phyloP scores from a whole-genome alignment of 2,113 vertebrate genomes.

The human region GRCh38 chr4:44286501-44287000 shows the following conservation, averaged over 20 bases:
- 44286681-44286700: neutral
- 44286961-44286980: neutral
- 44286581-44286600: neutral
- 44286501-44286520: neutral
- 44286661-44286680: neutral
- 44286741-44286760: neutral
- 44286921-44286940: neutral
- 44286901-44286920: neutral
- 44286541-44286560: neutral
- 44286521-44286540: neutral
- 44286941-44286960: neutral
- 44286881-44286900: neutral
- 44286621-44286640: neutral
- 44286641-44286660: neutral
- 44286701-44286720: neutral
- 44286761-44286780: neutral
- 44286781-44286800: fast-evolving
- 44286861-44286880: neutral
- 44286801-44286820: neutral
- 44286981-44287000: neutral
- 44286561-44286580: neutral
- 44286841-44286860: neutral
- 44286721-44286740: neutral
- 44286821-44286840: neutral
- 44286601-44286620: neutral